These are phyloP conservation scores for Microcebus tavaratra DNA, from an alignment of 2,113 vertebrate genomes.

Conservation along the genomic window DNA sequence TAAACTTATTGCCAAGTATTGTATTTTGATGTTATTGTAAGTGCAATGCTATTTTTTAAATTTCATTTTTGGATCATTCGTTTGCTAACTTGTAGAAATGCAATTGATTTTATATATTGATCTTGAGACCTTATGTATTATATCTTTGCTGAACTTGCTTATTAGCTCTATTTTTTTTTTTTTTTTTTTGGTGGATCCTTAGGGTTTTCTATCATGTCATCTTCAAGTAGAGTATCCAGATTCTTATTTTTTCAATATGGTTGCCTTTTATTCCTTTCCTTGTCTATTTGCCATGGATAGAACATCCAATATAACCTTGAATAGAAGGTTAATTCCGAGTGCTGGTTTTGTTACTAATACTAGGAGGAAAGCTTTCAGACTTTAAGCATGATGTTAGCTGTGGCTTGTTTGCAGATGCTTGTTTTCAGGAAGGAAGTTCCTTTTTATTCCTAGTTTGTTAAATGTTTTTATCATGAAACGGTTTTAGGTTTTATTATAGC, in stretches of 20 bases:
- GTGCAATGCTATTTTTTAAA: background rate
- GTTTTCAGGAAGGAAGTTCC: background rate
- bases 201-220: background rate
- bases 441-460: background rate
- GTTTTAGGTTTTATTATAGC: background rate
- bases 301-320: background rate
- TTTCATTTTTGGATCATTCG: background rate
- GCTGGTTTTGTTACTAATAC: background rate
- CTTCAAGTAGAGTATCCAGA: background rate
- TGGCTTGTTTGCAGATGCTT: background rate
- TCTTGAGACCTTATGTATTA: too few species aligned
- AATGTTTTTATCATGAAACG: background rate
- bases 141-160: background rate
- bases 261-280: background rate
- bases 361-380: background rate
- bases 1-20: background rate
- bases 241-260: background rate
- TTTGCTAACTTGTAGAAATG: background rate
- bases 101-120: background rate
- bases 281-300: background rate
- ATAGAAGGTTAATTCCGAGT: background rate
- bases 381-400: background rate
- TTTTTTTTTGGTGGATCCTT: background rate
- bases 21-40: background rate
- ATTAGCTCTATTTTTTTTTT: background rate